phyloP scores from a whole-genome alignment of 2,797 vertebrate genomes.

The Galaxias olidus region DNA sequence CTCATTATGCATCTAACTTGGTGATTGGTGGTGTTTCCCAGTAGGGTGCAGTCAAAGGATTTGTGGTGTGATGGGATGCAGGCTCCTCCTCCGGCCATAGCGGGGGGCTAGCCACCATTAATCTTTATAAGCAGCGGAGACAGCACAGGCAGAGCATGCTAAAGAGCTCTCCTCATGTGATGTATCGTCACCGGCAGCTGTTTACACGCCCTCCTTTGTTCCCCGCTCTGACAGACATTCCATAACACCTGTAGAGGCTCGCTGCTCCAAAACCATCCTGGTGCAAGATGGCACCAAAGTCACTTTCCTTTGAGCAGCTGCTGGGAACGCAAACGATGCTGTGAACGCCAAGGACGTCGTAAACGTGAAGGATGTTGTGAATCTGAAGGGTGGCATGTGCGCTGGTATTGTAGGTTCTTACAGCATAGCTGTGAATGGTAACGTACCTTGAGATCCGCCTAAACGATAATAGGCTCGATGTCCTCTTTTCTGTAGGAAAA shows the following conservation, averaged over 20 bases:
- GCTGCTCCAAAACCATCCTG: constrained; percentile 3
- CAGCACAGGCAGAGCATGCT: constrained; percentile 21
- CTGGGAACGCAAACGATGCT: neutral
- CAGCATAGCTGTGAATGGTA: too few species aligned
- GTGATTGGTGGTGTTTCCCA: constrained; percentile 32
- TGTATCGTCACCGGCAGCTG: constrained; percentile 28
- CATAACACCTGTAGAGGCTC: constrained; percentile 19
- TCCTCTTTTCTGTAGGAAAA: too few species aligned
- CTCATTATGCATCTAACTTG: constrained; percentile 13
- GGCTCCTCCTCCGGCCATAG: constrained; percentile 27
- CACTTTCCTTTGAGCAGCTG: constrained; percentile 15
- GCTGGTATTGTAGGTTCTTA: too few species aligned
- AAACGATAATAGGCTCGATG: too few species aligned
- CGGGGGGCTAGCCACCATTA: constrained; percentile 37
- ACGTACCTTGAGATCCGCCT: too few species aligned
- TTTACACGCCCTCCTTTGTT: constrained; percentile 31
- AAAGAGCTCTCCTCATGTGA: constrained; percentile 21
- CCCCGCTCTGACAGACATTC: constrained; percentile 29
- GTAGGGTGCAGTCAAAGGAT: too few species aligned
- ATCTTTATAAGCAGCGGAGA: constrained; percentile 50
- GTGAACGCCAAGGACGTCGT: constrained; percentile 22
- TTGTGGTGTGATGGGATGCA: constrained; percentile 3
- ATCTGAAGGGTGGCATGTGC: too few species aligned
- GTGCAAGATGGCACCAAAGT: constrained; percentile 25
- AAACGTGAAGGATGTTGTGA: constrained; percentile 7